Base-by-base conservation (phyloP, 2,113 vertebrate species). In the Bothrops jararaca region DNA sequence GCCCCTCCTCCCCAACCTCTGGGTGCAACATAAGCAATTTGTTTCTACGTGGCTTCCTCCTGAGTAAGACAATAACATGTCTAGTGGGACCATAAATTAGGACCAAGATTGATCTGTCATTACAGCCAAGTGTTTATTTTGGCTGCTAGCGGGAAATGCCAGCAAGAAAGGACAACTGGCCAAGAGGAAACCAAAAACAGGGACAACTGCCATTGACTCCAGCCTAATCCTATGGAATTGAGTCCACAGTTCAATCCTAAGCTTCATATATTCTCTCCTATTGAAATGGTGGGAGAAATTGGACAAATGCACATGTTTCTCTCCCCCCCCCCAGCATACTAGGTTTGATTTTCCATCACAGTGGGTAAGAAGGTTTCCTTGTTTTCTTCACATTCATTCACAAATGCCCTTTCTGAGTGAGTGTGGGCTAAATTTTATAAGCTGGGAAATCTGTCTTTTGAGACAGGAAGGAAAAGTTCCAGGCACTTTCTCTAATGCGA, bases 71-170 rank as follows among this genome's bases (percentile, higher is more conserved):
- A 89, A 94, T 90, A 69, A 89, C 90, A 13, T 0, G 5, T 92
- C 74, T 52, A 48, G 42, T 24, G 7, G 48, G 56, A 11, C 57
- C 12, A 56, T 69, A 64, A 86, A 60, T 80, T 91, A 94, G 11
- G 0, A 3, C 3, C 0, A 89, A 91, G 90, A 91, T 95, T 88
- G 85, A 52, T 93, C 93, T 94, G 74, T 94, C 88, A 56, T 93
- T 87, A 74, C 87, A 88, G 89, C 5, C 50, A 58, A 0, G 0
- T 95, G 94, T 96, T 96, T 95, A 86, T 94, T 97, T 96, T 95
- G 96, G 96, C 91, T 90, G 24, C 12, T 3, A 0, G 20, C 6
- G 42, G 29, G 5, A 74, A 89, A 93, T 60, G 50, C 42, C 5
- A 4, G 64, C 0, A 22, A 95, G 85, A 24, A 56, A 80, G 93